These are phyloP conservation scores for Phrynosoma blainvillii DNA, from an alignment of 2,113 vertebrate species.

Conservation along the genomic window DNA sequence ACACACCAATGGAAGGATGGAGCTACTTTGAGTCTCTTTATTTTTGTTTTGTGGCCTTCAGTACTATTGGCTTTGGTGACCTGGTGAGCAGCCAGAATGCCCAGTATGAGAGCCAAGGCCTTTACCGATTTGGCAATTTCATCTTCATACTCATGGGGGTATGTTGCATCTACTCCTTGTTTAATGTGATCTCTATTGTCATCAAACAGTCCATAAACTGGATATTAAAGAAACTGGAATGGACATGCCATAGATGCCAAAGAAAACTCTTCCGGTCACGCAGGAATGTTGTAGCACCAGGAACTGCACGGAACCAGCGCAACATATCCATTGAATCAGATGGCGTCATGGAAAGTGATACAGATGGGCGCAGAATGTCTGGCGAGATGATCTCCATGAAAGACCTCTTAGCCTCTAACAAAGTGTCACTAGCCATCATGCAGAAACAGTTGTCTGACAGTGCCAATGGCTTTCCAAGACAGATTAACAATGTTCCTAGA, in stretches of 20 bases:
- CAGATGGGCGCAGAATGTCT: conserved; percentile 88
- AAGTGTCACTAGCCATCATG: conserved; percentile 92
- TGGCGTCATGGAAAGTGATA: conserved; percentile 86
- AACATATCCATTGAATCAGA: conserved; percentile 91
- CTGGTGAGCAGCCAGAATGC: conserved; percentile 93
- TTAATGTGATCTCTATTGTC: conserved; percentile 96
- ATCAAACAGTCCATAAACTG: conserved; percentile 98
- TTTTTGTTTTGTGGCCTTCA: conserved; percentile 98
- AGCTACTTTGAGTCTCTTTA: conserved; percentile 95
- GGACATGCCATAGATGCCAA: conserved; percentile 78
- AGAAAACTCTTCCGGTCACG: conserved; percentile 77
- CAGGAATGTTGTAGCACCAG: conserved; percentile 88
- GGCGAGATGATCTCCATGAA: conserved; percentile 97
- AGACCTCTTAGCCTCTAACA: conserved; percentile 92
- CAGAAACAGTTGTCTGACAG: conserved; percentile 95
- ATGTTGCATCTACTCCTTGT: conserved; percentile 98
- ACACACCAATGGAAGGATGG: conserved; percentile 91
- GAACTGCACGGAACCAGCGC: conserved; percentile 76
- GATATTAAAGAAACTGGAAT: conserved; percentile 86
- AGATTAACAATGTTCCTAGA: conserved; percentile 71
- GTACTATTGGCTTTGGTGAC: conserved; percentile 97
- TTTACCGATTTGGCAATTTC: conserved; percentile 92
- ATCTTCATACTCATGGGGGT: conserved; percentile 94
- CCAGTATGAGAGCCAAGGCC: conserved; percentile 82
- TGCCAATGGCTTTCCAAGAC: conserved; percentile 85